Evolutionary conservation across 2,797 vertebrate species (phyloP).

Genomic region (Orientallactaga sibirica): DNA sequence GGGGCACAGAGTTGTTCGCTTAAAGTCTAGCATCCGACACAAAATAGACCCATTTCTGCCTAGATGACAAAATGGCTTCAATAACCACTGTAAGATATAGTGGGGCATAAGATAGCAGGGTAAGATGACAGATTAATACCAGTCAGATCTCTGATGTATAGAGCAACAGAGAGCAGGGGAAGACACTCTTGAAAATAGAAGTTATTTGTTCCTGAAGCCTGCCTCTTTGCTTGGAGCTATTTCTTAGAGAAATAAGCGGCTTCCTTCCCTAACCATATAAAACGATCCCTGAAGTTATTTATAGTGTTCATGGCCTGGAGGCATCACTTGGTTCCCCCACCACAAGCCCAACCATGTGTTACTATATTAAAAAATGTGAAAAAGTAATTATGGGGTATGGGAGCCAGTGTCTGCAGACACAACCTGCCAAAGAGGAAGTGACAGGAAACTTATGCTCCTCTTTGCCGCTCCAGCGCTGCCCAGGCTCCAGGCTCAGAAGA

Average conservation of each 20-base stretch:
- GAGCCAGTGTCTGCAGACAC: constrained; percentile 89
- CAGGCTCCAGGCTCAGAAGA: constrained; percentile 75
- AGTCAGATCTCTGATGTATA: not conserved
- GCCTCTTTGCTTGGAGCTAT: constrained; percentile 81
- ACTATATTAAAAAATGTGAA: constrained; percentile 91
- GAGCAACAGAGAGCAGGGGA: constrained; percentile 19
- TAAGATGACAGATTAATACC: constrained; percentile 41
- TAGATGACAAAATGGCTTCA: not conserved
- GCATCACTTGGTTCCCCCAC: constrained; percentile 87
- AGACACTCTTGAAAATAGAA: constrained; percentile 67
- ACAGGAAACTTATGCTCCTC: constrained; percentile 84
- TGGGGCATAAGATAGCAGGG: not conserved
- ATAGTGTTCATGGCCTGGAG: constrained; percentile 85
- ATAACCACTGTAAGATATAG: not conserved
- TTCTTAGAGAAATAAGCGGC: constrained; percentile 85
- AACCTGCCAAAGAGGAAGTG: constrained; percentile 86
- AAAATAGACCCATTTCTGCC: not conserved
- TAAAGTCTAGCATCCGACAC: not conserved
- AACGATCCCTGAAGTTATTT: constrained; percentile 90
- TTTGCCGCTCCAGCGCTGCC: constrained; percentile 73
- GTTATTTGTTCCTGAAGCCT: constrained; percentile 80
- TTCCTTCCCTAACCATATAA: constrained; percentile 88
- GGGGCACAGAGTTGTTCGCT: not conserved
- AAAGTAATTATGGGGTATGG: constrained; percentile 89
- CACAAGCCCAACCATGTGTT: constrained; percentile 89